Conservation (phyloP, 2,888 invertebrate genomes). For the Aphrophora alni region DNA sequence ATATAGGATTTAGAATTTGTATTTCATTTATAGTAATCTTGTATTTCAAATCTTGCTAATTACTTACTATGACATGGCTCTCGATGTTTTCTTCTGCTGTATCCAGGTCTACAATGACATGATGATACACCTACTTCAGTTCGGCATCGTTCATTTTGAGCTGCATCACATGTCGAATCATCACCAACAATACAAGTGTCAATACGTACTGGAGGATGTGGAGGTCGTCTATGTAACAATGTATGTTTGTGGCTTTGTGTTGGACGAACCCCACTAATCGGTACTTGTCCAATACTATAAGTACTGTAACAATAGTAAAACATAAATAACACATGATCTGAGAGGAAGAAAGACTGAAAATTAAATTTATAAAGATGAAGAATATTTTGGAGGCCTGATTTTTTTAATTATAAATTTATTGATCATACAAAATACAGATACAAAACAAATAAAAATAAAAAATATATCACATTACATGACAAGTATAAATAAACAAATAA, state of each 20-base stretch:
- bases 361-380: too few relatives aligned
- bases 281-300: constrained; percentile 24
- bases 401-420: too few relatives aligned
- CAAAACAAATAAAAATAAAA: too few relatives aligned
- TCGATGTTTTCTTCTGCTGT: constrained; percentile 68
- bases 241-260: constrained; percentile 38
- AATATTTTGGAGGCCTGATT: too few relatives aligned
- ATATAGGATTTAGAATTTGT: too few relatives aligned
- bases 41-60: neutral
- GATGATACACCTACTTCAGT: constrained; percentile 87
- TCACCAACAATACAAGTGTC: constrained; percentile 95
- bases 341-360: too few relatives aligned
- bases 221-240: constrained; percentile 63
- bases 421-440: too few relatives aligned
- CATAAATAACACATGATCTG: too few relatives aligned
- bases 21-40: too few relatives aligned
- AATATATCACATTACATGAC: too few relatives aligned
- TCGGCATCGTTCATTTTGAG: constrained; percentile 85
- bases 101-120: constrained; percentile 84
- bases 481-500: too few relatives aligned
- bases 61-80: constrained; percentile 72
- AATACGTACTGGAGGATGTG: constrained; percentile 77
- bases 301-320: constrained; percentile 9
- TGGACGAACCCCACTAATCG: constrained; percentile 30
- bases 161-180: constrained; percentile 86